A percentile compares a stretch with the other conserved stretches of the same genome.
phyloP scores from a whole-genome alignment of 2,797 vertebrate genomes.

The Cygnus olor region DNA sequence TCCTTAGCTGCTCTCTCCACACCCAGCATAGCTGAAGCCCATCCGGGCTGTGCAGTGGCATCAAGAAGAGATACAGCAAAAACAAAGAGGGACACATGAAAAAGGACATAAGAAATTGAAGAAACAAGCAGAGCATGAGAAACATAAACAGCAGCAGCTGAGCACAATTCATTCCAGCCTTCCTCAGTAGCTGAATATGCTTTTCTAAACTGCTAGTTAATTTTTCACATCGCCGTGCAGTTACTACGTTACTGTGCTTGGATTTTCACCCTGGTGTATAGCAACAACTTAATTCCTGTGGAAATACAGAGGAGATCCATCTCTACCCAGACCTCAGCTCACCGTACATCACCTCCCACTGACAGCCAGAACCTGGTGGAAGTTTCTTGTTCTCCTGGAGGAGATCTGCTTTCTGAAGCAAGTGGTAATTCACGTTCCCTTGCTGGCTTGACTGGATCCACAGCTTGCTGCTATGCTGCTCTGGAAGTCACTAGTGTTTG shows the following conservation, averaged over 20 bases:
- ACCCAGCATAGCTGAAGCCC: neutral
- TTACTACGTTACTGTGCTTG: neutral
- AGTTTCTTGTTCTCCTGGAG: neutral
- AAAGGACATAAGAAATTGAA: neutral
- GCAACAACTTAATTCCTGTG: neutral
- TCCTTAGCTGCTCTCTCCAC: neutral
- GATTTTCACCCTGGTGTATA: neutral
- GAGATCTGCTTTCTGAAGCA: neutral
- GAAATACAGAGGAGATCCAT: neutral
- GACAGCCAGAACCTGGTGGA: neutral
- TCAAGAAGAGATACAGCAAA: neutral
- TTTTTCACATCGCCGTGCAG: neutral
- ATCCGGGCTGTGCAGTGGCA: neutral
- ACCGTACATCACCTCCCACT: fast-evolving
- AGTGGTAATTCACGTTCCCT: neutral
- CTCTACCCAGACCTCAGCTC: neutral
- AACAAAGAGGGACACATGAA: neutral
- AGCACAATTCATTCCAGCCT: neutral
- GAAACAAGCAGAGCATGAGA: neutral
- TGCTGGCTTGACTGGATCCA: neutral
- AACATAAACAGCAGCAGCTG: neutral
- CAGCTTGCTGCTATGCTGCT: neutral
- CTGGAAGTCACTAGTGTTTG: neutral
- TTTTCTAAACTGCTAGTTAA: neutral
- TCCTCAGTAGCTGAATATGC: neutral